A percentile compares a stretch with the other conserved stretches of the same genome.
Evolutionary conservation across 2,888 invertebrate genomes (phyloP).

Genomic region (Napeogenes inachia): DNA sequence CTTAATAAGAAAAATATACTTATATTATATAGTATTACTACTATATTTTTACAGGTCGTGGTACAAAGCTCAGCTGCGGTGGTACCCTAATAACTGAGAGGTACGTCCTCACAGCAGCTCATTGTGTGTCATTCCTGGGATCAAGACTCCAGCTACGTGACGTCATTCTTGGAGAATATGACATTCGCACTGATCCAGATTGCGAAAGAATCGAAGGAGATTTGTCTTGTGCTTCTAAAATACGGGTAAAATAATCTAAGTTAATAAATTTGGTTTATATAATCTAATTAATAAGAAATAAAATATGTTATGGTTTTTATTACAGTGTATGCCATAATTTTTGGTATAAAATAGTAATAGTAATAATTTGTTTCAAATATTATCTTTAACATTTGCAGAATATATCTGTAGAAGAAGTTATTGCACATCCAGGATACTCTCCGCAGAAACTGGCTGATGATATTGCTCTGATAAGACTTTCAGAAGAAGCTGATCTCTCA

Average conservation of each 20-base stretch:
- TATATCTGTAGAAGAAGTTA: slow-evolving; percentile 58
- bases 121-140: slow-evolving; percentile 75
- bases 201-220: slow-evolving; percentile 60
- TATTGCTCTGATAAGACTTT: slow-evolving; percentile 76
- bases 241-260: slow-evolving; percentile 38
- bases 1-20: no score
- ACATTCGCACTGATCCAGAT: slow-evolving; percentile 58
- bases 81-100: slow-evolving; percentile 75
- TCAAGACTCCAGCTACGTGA: slow-evolving; percentile 56
- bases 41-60: slow-evolving; percentile 43
- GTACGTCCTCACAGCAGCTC: slow-evolving; percentile 79
- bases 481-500: slow-evolving; percentile 62
- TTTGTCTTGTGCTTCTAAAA: slow-evolving; percentile 47
- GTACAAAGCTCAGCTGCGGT: slow-evolving; percentile 60
- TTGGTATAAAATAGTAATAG: not conserved
- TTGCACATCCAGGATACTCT: slow-evolving; percentile 73
- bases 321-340: not conserved
- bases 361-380: not conserved
- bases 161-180: slow-evolving; percentile 81
- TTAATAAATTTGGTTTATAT: no score
- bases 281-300: no score
- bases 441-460: slow-evolving; percentile 65
- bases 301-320: no score
- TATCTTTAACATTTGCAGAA: slow-evolving; percentile 46
- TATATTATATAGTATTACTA: no score